These are phyloP conservation scores for Calidris pugnax DNA, from an alignment of 2,113 vertebrate species.

Conservation along the genomic window DNA sequence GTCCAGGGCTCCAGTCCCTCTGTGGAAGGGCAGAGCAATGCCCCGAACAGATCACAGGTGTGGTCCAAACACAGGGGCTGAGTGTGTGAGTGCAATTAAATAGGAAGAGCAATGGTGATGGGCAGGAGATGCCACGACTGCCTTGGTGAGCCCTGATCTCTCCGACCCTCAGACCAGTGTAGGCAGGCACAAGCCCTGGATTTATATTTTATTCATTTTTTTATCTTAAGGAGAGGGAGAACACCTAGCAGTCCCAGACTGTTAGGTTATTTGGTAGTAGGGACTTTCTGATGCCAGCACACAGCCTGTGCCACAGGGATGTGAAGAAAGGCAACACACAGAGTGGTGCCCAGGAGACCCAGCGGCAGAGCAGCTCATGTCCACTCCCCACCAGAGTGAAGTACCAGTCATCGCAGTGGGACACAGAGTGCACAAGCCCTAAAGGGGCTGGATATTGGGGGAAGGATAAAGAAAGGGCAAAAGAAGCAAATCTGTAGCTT, in stretches of 20 bases:
- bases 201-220: not conserved
- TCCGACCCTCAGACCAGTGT: accelerated
- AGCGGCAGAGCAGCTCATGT: not conserved
- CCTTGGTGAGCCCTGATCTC: not conserved
- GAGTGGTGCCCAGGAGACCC: not conserved
- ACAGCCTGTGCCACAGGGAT: accelerated
- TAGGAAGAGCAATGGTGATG: not conserved
- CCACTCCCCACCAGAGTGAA: accelerated
- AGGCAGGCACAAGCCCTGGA: not conserved
- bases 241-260: not conserved
- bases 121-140: not conserved
- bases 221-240: not conserved
- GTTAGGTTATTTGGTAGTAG: not conserved
- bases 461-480: not conserved
- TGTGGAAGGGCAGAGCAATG: not conserved
- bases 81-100: accelerated
- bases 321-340: not conserved
- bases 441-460: not conserved
- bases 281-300: not conserved
- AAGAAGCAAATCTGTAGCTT: not conserved
- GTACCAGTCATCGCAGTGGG: accelerated
- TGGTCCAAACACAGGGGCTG: not conserved
- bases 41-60: not conserved
- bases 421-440: not conserved
- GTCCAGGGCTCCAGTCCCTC: not conserved